Conservation (phyloP, 2,113 vertebrate genomes). For the Corythornis cristatus region DNA sequence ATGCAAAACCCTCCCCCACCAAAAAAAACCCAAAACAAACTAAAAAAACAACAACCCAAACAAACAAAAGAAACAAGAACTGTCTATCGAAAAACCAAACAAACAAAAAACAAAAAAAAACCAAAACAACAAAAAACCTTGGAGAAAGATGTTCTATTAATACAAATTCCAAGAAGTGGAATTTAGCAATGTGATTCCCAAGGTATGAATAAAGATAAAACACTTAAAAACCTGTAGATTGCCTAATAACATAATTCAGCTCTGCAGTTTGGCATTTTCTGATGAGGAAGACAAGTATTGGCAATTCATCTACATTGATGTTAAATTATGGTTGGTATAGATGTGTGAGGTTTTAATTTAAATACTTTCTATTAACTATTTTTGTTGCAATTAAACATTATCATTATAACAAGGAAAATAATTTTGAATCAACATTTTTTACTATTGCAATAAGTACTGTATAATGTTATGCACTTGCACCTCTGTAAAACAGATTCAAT, state of each 20-base stretch:
- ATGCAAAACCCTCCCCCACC: no score
- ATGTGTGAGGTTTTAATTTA: conserved; percentile 5
- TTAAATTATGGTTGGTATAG: neutral
- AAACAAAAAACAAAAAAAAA: no score
- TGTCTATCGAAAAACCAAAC: no score
- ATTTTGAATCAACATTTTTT: neutral
- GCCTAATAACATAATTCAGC: conserved; percentile 18
- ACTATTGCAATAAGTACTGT: neutral
- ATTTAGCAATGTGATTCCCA: neutral
- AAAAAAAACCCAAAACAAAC: no score
- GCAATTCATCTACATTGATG: conserved; percentile 11
- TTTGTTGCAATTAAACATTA: neutral
- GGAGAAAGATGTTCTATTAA: neutral
- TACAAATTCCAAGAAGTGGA: neutral
- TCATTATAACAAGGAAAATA: neutral
- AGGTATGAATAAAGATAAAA: neutral
- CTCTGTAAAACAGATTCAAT: neutral
- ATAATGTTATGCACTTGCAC: neutral
- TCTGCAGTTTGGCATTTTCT: neutral
- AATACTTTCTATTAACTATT: neutral
- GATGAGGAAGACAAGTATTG: conserved; percentile 16
- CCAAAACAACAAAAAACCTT: neutral
- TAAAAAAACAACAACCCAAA: no score
- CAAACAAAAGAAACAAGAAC: no score
- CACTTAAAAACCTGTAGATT: neutral